These are phyloP conservation scores for Morpho achilles DNA, from an alignment of 2,888 invertebrate genomes.

Conservation along the genomic window DNA sequence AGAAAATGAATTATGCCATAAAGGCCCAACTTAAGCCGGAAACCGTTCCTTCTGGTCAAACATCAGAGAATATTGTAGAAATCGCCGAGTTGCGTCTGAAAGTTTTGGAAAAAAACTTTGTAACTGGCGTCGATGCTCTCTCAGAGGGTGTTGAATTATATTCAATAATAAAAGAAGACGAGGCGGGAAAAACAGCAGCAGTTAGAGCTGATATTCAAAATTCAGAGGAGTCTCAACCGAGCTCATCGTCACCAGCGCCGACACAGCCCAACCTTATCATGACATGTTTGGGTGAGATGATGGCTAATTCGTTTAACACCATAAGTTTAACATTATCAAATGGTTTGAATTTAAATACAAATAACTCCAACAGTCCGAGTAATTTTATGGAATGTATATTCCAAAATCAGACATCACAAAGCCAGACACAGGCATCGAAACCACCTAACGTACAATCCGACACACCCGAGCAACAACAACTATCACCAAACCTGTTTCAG, in stretches of 20 bases:
- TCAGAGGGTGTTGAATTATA: constrained; percentile 48
- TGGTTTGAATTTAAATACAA: constrained; percentile 15
- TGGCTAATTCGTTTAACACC: constrained; percentile 25
- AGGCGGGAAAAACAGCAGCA: constrained; percentile 22
- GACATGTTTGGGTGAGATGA: constrained; percentile 6
- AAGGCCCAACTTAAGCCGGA: constrained; percentile 41
- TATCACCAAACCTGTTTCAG: no score
- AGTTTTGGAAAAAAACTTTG: constrained; percentile 50
- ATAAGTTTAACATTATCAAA: constrained; percentile 30
- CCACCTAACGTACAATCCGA: no score
- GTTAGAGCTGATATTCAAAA: constrained; percentile 5
- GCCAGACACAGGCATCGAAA: no score
- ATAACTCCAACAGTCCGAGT: no score
- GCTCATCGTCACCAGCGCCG: neutral
- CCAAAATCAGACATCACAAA: no score
- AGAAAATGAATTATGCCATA: constrained; percentile 50
- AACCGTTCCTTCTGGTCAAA: constrained; percentile 16
- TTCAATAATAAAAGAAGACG: constrained; percentile 43
- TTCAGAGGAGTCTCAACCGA: neutral
- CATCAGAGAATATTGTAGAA: constrained; percentile 27
- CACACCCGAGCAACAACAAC: no score
- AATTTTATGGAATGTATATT: no score
- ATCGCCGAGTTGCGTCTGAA: constrained; percentile 33
- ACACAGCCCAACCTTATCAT: no score
- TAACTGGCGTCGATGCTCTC: constrained; percentile 47